Base-by-base conservation (phyloP, 2,113 vertebrate genomes). In the Passer domesticus region DNA sequence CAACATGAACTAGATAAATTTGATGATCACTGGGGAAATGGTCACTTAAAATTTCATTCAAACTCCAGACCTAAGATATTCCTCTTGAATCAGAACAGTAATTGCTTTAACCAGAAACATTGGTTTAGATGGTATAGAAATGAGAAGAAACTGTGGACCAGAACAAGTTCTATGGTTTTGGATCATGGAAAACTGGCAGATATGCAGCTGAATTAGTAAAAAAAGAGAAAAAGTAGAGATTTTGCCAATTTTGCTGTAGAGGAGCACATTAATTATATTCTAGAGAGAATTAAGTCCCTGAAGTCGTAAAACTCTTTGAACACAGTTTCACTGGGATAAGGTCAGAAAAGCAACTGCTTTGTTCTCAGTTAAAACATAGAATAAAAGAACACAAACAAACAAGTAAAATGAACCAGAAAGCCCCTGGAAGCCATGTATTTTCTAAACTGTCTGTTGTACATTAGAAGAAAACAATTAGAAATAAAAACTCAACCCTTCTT, bases 261-360 rank as follows among this genome's bases (percentile, higher is more conserved):
- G 10, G 15, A 90, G 23, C 46, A 83, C 15, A 8, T 46, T 95
- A 83, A 95, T 93, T 94, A 88, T 83, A 49, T 80, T 73, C 82
- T 33, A 35, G 25, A 58, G n/a, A 96, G 59, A 96, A 88, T 90
- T 91, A 91, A 90, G 43, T 92, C 83, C 67, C 82, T 88, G 67
- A 37, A 79, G 94, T 85, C 58, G 80, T 83, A 87, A 90, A 96
- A 73, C 43, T 50, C 88, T 96, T 93, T 93, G 82, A 96, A 92
- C 87, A 75, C 10, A 23, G 31, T 58, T 90, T 93, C 88, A 92
- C 31, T 83, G 43, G 59, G 75, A 77, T 75, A 88, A 93, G 83
- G 90, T 88, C 85, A 94, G 62, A 76, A 83, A 88, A 77, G 55
- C 23, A 86, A 58, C n/a, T 80, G 58, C 94, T 95, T 96, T 95